Evolutionary conservation across 30 jellyfish, hydroid and myxozoan species (phyloP).

Genomic region (Rhopilema esculentum): DNA sequence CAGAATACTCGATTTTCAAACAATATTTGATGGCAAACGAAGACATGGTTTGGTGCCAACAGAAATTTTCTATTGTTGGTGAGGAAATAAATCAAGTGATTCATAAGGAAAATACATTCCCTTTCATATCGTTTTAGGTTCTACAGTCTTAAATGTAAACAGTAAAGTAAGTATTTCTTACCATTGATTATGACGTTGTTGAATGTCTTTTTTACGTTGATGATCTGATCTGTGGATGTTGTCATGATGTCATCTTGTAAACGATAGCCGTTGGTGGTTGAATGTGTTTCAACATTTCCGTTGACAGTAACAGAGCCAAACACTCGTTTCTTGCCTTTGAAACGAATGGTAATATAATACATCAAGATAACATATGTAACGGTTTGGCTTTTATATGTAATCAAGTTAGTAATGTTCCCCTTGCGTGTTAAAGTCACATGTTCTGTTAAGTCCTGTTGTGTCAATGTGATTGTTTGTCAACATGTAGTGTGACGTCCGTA

Average conservation of each 20-base stretch:
- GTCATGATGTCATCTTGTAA: conserved; percentile 84
- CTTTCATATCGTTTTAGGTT: background rate
- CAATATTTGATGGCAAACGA: background rate
- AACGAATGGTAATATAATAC: no score
- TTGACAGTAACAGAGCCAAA: conserved; percentile 59
- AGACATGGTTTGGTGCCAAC: background rate
- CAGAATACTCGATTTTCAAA: background rate
- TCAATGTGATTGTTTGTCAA: no score
- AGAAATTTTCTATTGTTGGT: background rate
- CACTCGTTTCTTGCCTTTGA: conserved; percentile 53
- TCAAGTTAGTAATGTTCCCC: no score
- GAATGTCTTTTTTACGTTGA: conserved; percentile 62
- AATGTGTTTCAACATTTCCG: conserved; percentile 42
- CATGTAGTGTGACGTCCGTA: no score
- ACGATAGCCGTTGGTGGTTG: conserved; percentile 72
- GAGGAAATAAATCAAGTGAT: no score
- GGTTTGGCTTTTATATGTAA: no score
- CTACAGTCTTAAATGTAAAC: no score
- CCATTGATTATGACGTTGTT: conserved; percentile 65
- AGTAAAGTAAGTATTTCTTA: no score
- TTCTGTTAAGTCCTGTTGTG: no score
- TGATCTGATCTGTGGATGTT: conserved; percentile 63
- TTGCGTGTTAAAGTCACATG: no score
- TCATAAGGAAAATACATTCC: background rate
- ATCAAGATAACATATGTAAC: no score